phyloP scores from a whole-genome alignment of 2,113 vertebrate species.

The Chamaea fasciata region DNA sequence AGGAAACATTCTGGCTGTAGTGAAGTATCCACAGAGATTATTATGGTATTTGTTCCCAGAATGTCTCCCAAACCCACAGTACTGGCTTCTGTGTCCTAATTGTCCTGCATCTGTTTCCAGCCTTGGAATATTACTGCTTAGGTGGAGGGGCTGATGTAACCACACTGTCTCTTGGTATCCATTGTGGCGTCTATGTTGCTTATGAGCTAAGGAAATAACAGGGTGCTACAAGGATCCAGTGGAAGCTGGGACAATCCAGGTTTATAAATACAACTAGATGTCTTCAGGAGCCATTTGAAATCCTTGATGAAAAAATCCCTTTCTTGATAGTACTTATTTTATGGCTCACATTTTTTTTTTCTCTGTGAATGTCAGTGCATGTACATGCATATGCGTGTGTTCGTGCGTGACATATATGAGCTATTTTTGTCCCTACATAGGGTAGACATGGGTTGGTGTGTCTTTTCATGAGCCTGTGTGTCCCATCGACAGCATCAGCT shows the following conservation, averaged over 20 bases:
- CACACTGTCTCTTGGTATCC: background rate
- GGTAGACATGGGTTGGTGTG: background rate
- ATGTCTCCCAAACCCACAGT: background rate
- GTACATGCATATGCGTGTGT: background rate
- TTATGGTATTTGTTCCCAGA: background rate
- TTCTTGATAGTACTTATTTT: background rate
- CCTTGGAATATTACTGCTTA: background rate
- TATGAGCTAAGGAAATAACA: background rate
- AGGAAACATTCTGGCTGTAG: background rate
- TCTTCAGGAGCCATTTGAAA: background rate
- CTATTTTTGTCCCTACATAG: background rate
- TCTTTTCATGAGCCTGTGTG: background rate
- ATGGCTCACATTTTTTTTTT: background rate
- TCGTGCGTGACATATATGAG: background rate
- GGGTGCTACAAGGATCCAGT: background rate
- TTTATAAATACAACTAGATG: background rate
- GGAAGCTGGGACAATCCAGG: background rate
- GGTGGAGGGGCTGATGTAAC: background rate
- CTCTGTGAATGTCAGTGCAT: background rate
- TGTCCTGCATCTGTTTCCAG: background rate
- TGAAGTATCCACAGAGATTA: background rate
- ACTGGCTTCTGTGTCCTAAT: background rate
- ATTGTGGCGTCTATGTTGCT: background rate
- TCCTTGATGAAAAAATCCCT: background rate
- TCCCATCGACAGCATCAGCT: constrained; percentile 23